Base-by-base conservation (phyloP, 30 jellyfish, hydroid and myxozoan species). In the Sanderia malayensis region DNA sequence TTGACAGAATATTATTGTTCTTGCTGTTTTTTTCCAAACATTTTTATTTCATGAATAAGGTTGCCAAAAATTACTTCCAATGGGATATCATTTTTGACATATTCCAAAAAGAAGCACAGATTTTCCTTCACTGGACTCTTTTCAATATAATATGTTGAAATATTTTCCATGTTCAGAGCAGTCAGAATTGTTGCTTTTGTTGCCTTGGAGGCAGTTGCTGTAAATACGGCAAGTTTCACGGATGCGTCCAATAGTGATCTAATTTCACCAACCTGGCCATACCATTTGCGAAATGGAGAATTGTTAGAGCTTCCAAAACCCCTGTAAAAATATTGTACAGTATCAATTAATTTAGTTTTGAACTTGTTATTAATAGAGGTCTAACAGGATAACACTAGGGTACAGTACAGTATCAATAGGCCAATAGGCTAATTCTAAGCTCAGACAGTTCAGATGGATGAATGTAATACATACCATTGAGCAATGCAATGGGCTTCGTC, bases 1-100 rank as follows among this genome's bases (percentile, higher is more conserved):
- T 32, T 65, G 77, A 23, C 77, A 65, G 22, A 65, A 65, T 21
- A 31, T 65, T 4, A 65, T 59, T 59, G 71, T 59, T 59, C 71
- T 59, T 26, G 7, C 8, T 59, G 71, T 59, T 6, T 24, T 45
- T 10, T 23, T 4, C 71, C 44, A 59, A 23, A 26, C 19, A 8
- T 24, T 21, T n/a, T 59, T 2, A 59, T 21, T 59, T 59, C 71
- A 59, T 59, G 26, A 59, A 59, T 59, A 29, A 59, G 19, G 6
- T 21, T 13, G 24, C 26, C 44, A 59, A 59, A 59, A 21, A 59
- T 59, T 19, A 4, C 24, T 19, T 49, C 64, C 27, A 49, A 19
- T 18, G 8, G 8, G 25, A 18, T 49, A 49, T 49, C 64, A 49
- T 49, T 49, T 19, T 49, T 49, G 64, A 49, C 27, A 49, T 49